These are phyloP conservation scores for Acromyrmex heyeri DNA, from an alignment of 1,140 invertebrate species.

Conservation along the genomic window DNA sequence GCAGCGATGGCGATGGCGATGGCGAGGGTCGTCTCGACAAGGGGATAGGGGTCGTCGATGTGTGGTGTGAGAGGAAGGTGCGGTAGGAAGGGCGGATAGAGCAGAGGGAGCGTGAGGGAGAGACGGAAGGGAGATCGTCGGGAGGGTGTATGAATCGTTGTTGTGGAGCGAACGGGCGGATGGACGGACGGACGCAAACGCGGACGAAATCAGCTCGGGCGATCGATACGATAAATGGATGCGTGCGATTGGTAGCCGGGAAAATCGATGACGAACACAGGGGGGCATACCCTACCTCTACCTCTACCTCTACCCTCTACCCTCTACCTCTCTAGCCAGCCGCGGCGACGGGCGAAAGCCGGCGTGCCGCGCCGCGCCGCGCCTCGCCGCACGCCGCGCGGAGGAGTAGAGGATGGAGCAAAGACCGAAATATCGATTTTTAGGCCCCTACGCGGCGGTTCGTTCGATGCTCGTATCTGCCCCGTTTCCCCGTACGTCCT, in stretches of 20 bases:
- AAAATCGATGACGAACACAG: constrained; percentile 86
- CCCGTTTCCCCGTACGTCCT: constrained; percentile 77
- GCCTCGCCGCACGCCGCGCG: constrained; percentile 64
- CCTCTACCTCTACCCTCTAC: too few species aligned
- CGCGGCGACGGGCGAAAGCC: constrained; percentile 56
- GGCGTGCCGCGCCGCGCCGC: constrained; percentile 63
- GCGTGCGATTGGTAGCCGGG: constrained; percentile 86
- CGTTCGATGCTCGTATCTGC: constrained; percentile 86
- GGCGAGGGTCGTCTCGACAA: constrained; percentile 42
- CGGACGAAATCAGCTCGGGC: constrained; percentile 83
- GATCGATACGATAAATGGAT: constrained; percentile 87
- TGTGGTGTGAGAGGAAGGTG: background rate
- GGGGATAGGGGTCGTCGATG: constrained; percentile 57
- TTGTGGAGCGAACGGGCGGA: constrained; percentile 70
- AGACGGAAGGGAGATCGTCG: background rate
- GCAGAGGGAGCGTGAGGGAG: constrained; percentile 6
- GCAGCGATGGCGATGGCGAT: background rate
- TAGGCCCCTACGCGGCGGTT: constrained; percentile 86
- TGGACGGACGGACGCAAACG: constrained; percentile 83
- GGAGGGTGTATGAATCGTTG: constrained; percentile 71
- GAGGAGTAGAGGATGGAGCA: constrained; percentile 83
- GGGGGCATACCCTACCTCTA: constrained; percentile 81
- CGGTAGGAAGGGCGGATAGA: constrained; percentile 33
- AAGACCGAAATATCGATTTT: constrained; percentile 88
- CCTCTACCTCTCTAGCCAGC: too few species aligned